Percentiles rank a stretch among this genome's conserved stretches.
Conservation (phyloP, 2,888 invertebrate species). For the Aromia moschata region DNA sequence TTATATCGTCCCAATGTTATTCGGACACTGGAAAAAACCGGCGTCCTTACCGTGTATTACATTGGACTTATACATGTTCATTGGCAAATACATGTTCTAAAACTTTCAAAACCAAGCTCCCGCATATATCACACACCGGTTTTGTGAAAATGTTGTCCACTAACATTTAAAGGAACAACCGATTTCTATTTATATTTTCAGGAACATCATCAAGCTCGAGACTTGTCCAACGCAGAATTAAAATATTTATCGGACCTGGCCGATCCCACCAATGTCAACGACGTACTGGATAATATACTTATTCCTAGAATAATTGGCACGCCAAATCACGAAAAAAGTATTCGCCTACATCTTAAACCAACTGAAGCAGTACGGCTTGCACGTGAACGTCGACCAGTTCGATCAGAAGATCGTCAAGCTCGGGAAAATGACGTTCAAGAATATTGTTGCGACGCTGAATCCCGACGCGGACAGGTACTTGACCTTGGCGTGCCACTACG, state of each 20-base stretch:
- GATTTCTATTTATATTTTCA: too few species aligned
- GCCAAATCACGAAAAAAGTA: constrained; percentile 74
- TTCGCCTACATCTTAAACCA: constrained; percentile 63
- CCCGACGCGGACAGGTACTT: constrained; percentile 78
- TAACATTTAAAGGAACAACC: too few species aligned
- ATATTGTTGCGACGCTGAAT: constrained; percentile 85
- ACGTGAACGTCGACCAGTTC: constrained; percentile 80
- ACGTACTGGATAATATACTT: constrained; percentile 79
- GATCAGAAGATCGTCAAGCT: constrained; percentile 76
- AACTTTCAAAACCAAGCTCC: too few species aligned
- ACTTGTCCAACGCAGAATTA: constrained; percentile 68
- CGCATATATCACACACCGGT: too few species aligned
- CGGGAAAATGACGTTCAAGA: constrained; percentile 81
- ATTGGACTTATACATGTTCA: too few species aligned
- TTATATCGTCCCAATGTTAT: too few species aligned
- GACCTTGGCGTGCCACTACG: constrained; percentile 89
- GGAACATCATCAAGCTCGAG: constrained; percentile 67
- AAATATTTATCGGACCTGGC: constrained; percentile 68
- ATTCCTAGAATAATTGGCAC: constrained; percentile 87
- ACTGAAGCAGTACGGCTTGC: constrained; percentile 78
- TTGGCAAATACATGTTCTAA: too few species aligned
- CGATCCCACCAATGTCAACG: constrained; percentile 70
- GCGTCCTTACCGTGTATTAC: too few species aligned
- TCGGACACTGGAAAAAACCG: too few species aligned
- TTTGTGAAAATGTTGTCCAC: too few species aligned